Base-by-base conservation (phyloP, 2,113 vertebrate genomes). In the Passer domesticus region DNA sequence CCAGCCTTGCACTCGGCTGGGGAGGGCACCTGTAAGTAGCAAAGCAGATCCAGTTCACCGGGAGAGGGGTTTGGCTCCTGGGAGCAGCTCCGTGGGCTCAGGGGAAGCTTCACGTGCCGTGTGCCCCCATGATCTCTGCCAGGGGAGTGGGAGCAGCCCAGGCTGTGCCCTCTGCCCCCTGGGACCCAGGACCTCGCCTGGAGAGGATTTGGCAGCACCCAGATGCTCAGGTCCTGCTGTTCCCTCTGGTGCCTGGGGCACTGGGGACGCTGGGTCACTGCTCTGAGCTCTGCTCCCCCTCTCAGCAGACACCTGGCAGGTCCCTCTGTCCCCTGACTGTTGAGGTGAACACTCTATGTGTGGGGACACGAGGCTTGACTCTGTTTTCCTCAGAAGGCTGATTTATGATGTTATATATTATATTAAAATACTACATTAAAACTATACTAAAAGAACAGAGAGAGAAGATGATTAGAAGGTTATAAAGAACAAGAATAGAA, bases 21-120 rank as follows among this genome's bases (percentile, higher is more conserved):
- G 95, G 97, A 98, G 97, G 98, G 98, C 96, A 98, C 97, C 95
- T 97, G 98, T 99, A 98, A 99, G 99, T 99, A 99, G 95, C 82
- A 90, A 72, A 46, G n/a, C 70, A 11, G 3, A 27, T 39, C 30
- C 52, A 23, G 77, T 46, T 58, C 66, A 18, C 55, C 7, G n/a
- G 86, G 77, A 81, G 83, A 78, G 75, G 86, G 90, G n/a, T 79
- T 89, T 53, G 60, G 89, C 77, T 83, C 10, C 2, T 22, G 69
- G 77, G 78, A 91, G 77, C 86, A 46, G 85, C 3, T 1, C 58
- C 0, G 1, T 21, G 81, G 90, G 81, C 49, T 10, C 1, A 43
- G 52, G 83, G 77, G 63, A 31, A 77, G 49, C 76, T 27, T 37
- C 13, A 0, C 1, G 39, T 0, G 8, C 53, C 2, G 0, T 0